Percentiles rank a stretch among this genome's conserved stretches.
Evolutionary conservation across 1,140 invertebrate genomes (phyloP).

Genomic region (Cotesia glomerata): DNA sequence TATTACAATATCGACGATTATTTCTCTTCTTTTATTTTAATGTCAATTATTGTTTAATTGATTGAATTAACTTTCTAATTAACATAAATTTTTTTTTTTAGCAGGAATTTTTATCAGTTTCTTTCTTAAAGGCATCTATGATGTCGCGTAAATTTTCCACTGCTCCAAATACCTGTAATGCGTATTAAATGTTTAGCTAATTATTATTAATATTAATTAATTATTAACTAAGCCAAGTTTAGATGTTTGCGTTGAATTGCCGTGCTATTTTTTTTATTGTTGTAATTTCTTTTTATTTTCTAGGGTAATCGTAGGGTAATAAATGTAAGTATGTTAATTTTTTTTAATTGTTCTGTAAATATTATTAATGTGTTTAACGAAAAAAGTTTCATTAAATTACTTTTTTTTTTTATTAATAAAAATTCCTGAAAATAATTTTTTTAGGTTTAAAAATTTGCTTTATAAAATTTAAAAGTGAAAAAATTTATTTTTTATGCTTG

Average conservation of each 20-base stretch:
- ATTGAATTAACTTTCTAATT: not conserved
- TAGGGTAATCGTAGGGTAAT: not conserved
- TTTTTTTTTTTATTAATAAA: too few relatives aligned
- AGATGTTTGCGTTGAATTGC: too few relatives aligned
- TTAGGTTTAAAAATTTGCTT: too few relatives aligned
- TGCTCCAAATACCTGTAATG: slow-evolving; percentile 32
- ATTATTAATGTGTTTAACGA: not conserved
- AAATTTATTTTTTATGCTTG: not conserved
- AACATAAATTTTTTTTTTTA: slow-evolving; percentile 1
- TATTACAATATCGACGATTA: not conserved
- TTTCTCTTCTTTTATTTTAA: not conserved
- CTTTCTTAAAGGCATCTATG: slow-evolving; percentile 25
- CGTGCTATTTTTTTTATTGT: not conserved
- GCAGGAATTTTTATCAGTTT: not conserved
- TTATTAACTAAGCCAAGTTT: not conserved
- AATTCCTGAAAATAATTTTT: too few relatives aligned
- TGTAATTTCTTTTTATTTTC: too few relatives aligned
- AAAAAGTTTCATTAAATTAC: too few relatives aligned
- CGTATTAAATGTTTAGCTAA: not conserved
- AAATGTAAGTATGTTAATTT: not conserved
- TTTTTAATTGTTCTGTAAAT: not conserved
- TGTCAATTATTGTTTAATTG: too few relatives aligned
- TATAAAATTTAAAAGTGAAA: too few relatives aligned
- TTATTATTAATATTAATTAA: not conserved
- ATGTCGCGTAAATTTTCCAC: slow-evolving; percentile 33